Evolutionary conservation across 2,888 invertebrate species (phyloP).

Genomic region (Flexamia atlantica): DNA sequence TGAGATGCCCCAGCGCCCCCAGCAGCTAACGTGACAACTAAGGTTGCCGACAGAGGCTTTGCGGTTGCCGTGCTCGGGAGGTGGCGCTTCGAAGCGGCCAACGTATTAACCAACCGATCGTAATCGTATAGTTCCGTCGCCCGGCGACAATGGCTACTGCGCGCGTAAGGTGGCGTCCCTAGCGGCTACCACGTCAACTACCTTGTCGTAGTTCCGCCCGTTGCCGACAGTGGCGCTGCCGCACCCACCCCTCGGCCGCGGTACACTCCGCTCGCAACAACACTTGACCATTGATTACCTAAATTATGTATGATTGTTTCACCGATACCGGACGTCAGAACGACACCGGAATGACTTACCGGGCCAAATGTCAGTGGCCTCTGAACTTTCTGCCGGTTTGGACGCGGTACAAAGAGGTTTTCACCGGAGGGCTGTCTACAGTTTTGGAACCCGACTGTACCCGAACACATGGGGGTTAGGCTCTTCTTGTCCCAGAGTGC

Average conservation of each 20-base stretch:
- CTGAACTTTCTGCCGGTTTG: background rate
- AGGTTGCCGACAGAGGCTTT: no score
- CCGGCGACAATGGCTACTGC: background rate
- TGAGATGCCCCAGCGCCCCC: no score
- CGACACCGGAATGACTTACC: background rate
- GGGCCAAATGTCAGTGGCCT: conserved; percentile 13
- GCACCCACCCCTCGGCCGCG: background rate
- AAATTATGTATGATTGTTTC: conserved; percentile 29
- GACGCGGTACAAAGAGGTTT: background rate
- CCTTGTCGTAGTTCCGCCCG: background rate
- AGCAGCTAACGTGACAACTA: no score
- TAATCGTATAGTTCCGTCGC: background rate
- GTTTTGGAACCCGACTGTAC: conserved; percentile 24
- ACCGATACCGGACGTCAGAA: background rate
- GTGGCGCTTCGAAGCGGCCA: background rate
- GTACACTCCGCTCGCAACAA: conserved; percentile 25
- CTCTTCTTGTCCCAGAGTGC: conserved; percentile 23
- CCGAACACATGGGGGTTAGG: conserved; percentile 48
- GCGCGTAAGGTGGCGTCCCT: background rate
- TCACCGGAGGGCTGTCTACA: background rate
- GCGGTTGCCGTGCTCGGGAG: background rate
- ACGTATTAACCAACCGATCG: background rate
- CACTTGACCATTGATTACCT: conserved; percentile 25
- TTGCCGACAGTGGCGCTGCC: background rate
- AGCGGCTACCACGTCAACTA: background rate